These are phyloP conservation scores for Euura lappo DNA, from an alignment of 1,140 invertebrate genomes.

Conservation along the genomic window DNA sequence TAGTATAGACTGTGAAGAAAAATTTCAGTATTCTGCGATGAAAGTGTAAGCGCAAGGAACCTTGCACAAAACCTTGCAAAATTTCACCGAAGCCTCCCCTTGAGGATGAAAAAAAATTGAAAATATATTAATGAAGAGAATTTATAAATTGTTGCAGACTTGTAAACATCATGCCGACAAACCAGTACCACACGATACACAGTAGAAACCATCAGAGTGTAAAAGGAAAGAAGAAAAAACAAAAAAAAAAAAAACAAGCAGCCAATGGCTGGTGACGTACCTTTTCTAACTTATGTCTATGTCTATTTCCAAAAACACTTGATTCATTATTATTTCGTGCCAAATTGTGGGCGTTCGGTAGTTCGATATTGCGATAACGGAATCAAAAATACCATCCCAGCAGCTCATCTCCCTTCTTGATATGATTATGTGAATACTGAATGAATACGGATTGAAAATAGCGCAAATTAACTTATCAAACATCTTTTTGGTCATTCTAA, in stretches of 20 bases:
- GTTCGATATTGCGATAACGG: neutral
- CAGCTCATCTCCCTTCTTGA: too few species aligned
- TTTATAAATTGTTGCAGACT: neutral
- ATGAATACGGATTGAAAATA: too few species aligned
- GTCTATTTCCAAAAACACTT: conserved; percentile 1
- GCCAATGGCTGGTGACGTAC: neutral
- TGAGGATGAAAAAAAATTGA: neutral
- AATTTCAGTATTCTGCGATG: too few species aligned
- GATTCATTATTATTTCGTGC: neutral
- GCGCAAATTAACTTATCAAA: too few species aligned
- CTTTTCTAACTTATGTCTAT: conserved; percentile 2
- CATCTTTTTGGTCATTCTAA: too few species aligned
- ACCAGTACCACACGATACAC: neutral
- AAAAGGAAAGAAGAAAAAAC: neutral
- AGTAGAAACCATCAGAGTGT: neutral
- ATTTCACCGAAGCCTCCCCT: too few species aligned
- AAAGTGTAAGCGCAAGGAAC: too few species aligned
- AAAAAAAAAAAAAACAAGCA: neutral
- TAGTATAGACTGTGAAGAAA: too few species aligned
- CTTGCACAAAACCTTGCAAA: too few species aligned
- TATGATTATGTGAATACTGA: too few species aligned
- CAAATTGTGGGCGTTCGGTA: neutral
- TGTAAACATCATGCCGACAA: conserved; percentile 1
- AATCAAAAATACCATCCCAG: too few species aligned
- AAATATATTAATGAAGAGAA: neutral